Conservation (phyloP, 2,797 vertebrate genomes). For the Chelon labrosus region DNA sequence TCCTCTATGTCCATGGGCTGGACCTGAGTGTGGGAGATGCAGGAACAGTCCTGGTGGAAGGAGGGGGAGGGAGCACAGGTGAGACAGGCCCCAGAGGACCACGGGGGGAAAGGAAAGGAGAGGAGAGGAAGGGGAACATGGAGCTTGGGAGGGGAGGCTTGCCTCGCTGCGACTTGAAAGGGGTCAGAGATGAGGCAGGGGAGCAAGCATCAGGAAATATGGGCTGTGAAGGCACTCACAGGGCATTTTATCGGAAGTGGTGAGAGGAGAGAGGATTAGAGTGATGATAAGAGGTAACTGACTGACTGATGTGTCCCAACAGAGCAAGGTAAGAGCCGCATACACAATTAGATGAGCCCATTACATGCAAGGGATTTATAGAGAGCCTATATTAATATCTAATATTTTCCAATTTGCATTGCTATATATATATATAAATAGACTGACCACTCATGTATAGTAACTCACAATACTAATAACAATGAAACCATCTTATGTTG, state of each 20-base stretch:
- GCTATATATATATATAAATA: background rate
- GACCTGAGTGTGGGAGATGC: conserved; percentile 94
- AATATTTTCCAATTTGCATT: background rate
- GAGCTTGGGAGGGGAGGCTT: conserved; percentile 11
- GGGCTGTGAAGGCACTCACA: conserved; percentile 27
- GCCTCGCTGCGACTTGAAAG: background rate
- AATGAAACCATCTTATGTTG: background rate
- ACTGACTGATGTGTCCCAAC: conserved; percentile 40
- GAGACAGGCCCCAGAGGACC: conserved; percentile 68
- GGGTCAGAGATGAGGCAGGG: conserved; percentile 20
- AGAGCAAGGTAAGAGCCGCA: conserved; percentile 47
- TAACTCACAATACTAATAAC: background rate
- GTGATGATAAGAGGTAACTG: conserved; percentile 32
- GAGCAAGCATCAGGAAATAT: conserved; percentile 46
- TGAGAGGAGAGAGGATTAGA: conserved; percentile 26
- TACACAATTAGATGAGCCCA: conserved; percentile 27
- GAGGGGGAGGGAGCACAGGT: conserved; percentile 67
- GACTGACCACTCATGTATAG: background rate
- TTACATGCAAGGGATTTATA: conserved; percentile 29
- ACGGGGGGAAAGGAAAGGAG: background rate
- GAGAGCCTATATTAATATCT: conserved; percentile 6
- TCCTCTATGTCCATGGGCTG: conserved; percentile 93
- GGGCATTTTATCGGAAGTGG: conserved; percentile 38
- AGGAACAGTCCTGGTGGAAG: conserved; percentile 94
- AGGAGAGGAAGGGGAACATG: conserved; percentile 19